Base-by-base conservation (phyloP, 2,113 vertebrate genomes). In the Peromyscus leucopus region DNA sequence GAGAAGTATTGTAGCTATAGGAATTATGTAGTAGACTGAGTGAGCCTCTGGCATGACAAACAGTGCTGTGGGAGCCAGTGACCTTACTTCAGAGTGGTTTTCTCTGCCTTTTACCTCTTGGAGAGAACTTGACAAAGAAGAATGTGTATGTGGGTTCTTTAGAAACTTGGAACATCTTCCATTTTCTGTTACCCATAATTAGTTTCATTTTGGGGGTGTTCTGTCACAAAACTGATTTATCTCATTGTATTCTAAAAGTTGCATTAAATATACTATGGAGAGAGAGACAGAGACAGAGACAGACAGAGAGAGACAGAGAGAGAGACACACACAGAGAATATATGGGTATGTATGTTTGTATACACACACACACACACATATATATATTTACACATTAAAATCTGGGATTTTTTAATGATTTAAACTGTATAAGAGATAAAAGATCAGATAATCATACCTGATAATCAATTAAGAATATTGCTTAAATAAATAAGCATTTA, bases 101-200 rank as follows among this genome's bases (percentile, higher is more conserved):
- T 85, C n/a, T 90, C 84, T 46, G n/a, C 31, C 76, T 76, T 89
- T 87, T 31, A 28, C 1, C 22, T 87, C 15, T 67, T 7, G 42
- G 31, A 91, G n/a, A 42, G 48, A 65, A 63, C 75, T n/a, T 88
- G n/a, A 90, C 26, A 8, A 48, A 65, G 55, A 85, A 17, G n/a
- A 13, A 2, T 96, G 42, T 95, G 79, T 79, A 7, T 97, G 51
- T 19, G 46, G 24, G 19, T 91, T 42, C 21, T 92, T 89, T 85
- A 75, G 71, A 94, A 85, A 75, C 87, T 69, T 67, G 88, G 91
- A 96, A 55, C 28, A n/a, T 75, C 16, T 69, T 93, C 93, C 82
- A 92, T 19, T 91, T 74, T 9, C n/a, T 80, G 3, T 86, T 95
- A 65, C 17, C 59, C 96, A 88, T 39, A 94, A 84, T 85, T 82